These are phyloP conservation scores for Glossosoma conforme DNA, from an alignment of 1,140 invertebrate species.

Conservation along the genomic window DNA sequence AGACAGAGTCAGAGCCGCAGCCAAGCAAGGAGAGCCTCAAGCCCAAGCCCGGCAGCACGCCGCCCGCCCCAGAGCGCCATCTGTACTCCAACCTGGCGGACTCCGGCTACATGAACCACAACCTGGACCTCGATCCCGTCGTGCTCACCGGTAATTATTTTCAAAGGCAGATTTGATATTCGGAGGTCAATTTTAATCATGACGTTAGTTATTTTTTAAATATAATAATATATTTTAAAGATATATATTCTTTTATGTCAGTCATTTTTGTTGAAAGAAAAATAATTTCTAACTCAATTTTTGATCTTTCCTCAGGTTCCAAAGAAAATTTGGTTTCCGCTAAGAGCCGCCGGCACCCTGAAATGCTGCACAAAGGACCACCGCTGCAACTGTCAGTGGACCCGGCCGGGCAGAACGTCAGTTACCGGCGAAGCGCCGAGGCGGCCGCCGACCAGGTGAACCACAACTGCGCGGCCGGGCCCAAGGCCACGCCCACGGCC, in stretches of 20 bases:
- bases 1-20: conserved; percentile 8
- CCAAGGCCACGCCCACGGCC: conserved; percentile 20
- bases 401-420: conserved; percentile 14
- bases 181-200: too few relatives aligned
- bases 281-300: conserved; percentile 1
- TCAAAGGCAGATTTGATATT: too few relatives aligned
- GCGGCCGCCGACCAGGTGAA: conserved; percentile 13
- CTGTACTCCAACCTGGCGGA: conserved; percentile 25
- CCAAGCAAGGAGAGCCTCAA: conserved; percentile 11
- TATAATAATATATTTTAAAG: too few relatives aligned
- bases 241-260: too few relatives aligned
- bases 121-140: conserved; percentile 37
- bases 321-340: conserved; percentile 27
- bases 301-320: conserved; percentile 21
- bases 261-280: not conserved
- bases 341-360: conserved; percentile 17
- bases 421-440: conserved; percentile 15
- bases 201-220: too few relatives aligned
- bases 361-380: conserved; percentile 21
- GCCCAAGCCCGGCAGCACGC: conserved; percentile 13
- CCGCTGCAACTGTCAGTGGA: conserved; percentile 12
- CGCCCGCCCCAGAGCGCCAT: conserved; percentile 15
- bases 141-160: conserved; percentile 32
- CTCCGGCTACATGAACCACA: conserved; percentile 38
- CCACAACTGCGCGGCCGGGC: conserved; percentile 13